phyloP scores from a whole-genome alignment of 2,888 invertebrate species.

The Molanna angustata region DNA sequence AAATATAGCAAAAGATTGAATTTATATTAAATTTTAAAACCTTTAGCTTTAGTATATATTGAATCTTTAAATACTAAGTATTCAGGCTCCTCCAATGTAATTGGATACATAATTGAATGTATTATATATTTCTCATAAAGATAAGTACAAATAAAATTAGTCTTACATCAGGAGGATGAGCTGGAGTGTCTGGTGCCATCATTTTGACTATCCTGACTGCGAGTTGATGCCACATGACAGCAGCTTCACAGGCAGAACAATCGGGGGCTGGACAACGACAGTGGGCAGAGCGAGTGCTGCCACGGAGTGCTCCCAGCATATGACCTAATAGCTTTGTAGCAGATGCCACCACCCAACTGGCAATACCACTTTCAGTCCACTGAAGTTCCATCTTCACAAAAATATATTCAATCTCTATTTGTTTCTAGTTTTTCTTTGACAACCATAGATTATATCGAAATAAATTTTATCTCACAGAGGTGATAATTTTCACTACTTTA shows the following conservation, averaged over 20 bases:
- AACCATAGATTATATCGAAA: no score
- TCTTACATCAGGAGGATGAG: constrained; percentile 73
- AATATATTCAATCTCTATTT: no score
- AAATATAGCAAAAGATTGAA: no score
- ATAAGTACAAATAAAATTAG: not conserved
- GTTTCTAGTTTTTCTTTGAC: no score
- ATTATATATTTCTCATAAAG: no score
- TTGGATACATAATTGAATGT: no score
- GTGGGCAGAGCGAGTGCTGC: constrained; percentile 58
- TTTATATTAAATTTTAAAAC: no score
- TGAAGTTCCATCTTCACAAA: constrained; percentile 74
- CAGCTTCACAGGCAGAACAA: constrained; percentile 90
- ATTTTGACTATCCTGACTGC: constrained; percentile 77
- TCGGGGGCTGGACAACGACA: constrained; percentile 53
- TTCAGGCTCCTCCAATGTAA: no score
- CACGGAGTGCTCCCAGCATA: constrained; percentile 74
- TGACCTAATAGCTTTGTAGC: constrained; percentile 66
- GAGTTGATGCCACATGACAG: constrained; percentile 93
- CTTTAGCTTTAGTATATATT: no score
- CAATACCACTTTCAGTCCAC: constrained; percentile 58
- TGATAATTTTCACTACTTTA: no score
- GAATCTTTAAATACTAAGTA: no score
- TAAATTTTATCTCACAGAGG: no score
- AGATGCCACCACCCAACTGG: constrained; percentile 20
- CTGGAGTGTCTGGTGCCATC: constrained; percentile 71